Percentiles rank a stretch among this genome's conserved stretches.
These are phyloP conservation scores for Notospermus geniculatus DNA, from an alignment of 1,140 invertebrate genomes.

Conservation along the genomic window DNA sequence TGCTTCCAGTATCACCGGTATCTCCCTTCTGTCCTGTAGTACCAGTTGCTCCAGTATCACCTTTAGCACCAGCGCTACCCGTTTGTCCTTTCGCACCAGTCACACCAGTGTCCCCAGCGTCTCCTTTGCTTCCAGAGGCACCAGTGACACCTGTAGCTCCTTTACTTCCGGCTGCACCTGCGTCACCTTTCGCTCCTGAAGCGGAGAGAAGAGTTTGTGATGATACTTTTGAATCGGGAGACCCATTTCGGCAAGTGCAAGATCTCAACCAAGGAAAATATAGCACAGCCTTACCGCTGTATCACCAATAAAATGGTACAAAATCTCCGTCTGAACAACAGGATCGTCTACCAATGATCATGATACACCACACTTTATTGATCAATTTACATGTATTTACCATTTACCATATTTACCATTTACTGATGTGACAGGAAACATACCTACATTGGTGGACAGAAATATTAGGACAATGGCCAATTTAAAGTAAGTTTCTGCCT, in stretches of 20 bases:
- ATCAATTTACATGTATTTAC: too few species aligned
- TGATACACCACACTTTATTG: too few species aligned
- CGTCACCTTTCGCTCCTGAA: constrained; percentile 1
- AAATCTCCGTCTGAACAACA: too few species aligned
- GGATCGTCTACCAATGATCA: too few species aligned
- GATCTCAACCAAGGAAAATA: not conserved
- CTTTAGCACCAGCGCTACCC: constrained; percentile 23
- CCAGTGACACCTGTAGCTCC: constrained; percentile 9
- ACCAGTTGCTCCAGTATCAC: constrained; percentile 44
- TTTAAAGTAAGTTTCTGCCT: too few species aligned
- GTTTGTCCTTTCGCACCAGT: not conserved
- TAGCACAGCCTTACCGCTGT: too few species aligned
- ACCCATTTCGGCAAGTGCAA: not conserved
- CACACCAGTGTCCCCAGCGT: constrained; percentile 22
- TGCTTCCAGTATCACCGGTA: constrained; percentile 8
- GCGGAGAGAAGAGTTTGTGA: too few species aligned
- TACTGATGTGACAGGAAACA: too few species aligned
- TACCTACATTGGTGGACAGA: not conserved
- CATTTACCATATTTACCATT: too few species aligned
- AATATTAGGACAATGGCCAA: too few species aligned
- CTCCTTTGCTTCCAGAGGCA: constrained; percentile 10
- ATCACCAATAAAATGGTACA: too few species aligned
- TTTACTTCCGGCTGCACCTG: constrained; percentile 1
- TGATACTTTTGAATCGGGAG: too few species aligned
- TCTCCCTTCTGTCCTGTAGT: constrained; percentile 40